Percentiles rank a stretch among this genome's conserved stretches.
These are phyloP conservation scores for Notarius quadriscutis DNA, from an alignment of 2,113 vertebrate species.

Conservation along the genomic window DNA sequence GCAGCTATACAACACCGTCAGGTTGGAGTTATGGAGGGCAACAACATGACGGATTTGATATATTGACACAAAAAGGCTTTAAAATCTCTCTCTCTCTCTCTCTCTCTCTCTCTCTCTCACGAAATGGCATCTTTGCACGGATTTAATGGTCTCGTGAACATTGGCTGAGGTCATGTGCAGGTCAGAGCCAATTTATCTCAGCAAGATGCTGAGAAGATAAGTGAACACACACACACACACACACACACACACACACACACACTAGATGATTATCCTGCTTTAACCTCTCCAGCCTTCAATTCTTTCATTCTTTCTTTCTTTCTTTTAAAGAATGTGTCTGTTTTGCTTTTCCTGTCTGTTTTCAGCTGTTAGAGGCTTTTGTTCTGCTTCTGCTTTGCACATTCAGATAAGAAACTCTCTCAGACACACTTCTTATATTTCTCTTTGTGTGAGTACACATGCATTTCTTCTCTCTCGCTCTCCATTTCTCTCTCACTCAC, in stretches of 20 bases:
- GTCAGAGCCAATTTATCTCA: conserved; percentile 77
- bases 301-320: conserved; percentile 43
- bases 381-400: conserved; percentile 28
- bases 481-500: neutral
- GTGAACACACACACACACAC: conserved; percentile 13
- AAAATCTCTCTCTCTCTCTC: conserved; percentile 19
- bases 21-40: neutral
- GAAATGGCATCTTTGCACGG: conserved; percentile 63
- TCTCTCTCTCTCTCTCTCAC: conserved; percentile 1
- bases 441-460: neutral
- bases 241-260: conserved; percentile 17
- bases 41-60: conserved; percentile 24
- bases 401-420: conserved; percentile 26
- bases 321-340: conserved; percentile 56
- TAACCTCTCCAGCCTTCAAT: conserved; percentile 54
- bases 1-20: neutral
- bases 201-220: conserved; percentile 59
- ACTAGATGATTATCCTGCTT: conserved; percentile 25
- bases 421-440: conserved; percentile 3
- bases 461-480: neutral
- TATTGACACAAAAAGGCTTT: conserved; percentile 35
- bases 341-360: conserved; percentile 38
- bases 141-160: conserved; percentile 77
- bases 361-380: conserved; percentile 31
- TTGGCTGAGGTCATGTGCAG: conserved; percentile 71